These are phyloP conservation scores for Falco rusticolus DNA, from an alignment of 2,797 vertebrate genomes.

Conservation along the genomic window DNA sequence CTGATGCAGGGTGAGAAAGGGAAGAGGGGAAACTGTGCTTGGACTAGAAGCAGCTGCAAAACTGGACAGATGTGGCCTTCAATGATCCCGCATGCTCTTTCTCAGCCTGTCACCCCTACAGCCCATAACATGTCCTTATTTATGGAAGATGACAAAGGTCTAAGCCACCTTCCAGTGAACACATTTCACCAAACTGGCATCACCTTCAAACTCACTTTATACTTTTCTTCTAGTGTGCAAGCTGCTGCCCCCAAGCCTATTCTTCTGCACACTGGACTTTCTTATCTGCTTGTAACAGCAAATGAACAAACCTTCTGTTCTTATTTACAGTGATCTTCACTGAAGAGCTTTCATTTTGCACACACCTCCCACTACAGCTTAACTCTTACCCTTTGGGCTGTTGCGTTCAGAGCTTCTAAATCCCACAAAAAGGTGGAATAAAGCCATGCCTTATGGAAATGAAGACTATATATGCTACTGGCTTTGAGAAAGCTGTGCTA, in stretches of 20 bases:
- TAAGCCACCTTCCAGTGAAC: not conserved
- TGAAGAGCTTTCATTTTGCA: not conserved
- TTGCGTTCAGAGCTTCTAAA: not conserved
- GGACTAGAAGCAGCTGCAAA: not conserved
- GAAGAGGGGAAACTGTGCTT: not conserved
- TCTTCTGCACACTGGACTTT: not conserved
- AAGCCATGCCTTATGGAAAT: not conserved
- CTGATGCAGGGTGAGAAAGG: not conserved
- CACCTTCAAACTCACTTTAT: not conserved
- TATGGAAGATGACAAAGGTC: not conserved
- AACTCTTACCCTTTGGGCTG: not conserved
- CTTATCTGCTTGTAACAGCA: not conserved
- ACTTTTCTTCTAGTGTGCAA: not conserved
- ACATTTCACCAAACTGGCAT: not conserved
- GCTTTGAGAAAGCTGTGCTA: not conserved
- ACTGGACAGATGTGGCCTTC: not conserved
- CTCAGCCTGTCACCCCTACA: not conserved
- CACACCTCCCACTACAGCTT: not conserved
- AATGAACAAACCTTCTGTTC: not conserved
- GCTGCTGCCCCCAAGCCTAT: not conserved
- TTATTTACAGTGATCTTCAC: not conserved
- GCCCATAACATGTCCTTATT: accelerated
- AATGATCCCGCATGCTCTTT: not conserved
- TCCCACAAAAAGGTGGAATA: not conserved
- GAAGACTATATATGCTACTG: not conserved